Conservation (phyloP, 2,888 invertebrate species). For the Agrilus biguttatus region DNA sequence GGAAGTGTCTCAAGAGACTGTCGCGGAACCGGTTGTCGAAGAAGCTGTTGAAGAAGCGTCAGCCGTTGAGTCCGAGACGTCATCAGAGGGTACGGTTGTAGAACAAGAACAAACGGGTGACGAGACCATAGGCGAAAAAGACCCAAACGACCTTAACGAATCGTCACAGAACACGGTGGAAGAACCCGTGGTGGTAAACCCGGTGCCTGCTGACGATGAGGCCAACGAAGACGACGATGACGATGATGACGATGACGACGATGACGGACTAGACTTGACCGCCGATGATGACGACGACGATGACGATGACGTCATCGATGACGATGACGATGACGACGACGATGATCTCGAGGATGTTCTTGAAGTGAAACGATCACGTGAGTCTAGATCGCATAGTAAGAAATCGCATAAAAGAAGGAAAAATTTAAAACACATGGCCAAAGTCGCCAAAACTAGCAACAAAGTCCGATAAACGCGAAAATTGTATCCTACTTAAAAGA, state of each 20-base stretch:
- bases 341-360: slow-evolving; percentile 53
- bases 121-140: slow-evolving; percentile 21
- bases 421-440: slow-evolving; percentile 18
- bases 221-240: slow-evolving; percentile 29
- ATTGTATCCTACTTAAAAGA: background rate
- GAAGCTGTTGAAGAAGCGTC: slow-evolving; percentile 29
- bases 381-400: slow-evolving; percentile 53
- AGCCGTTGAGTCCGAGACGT: slow-evolving; percentile 16
- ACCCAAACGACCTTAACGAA: slow-evolving; percentile 19
- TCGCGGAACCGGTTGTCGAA: slow-evolving; percentile 29
- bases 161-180: slow-evolving; percentile 14
- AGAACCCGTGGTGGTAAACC: slow-evolving; percentile 10
- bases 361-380: slow-evolving; percentile 66
- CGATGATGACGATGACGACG: slow-evolving; percentile 41
- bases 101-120: slow-evolving; percentile 11
- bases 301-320: slow-evolving; percentile 51
- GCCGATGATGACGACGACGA: slow-evolving; percentile 43
- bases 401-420: slow-evolving; percentile 25
- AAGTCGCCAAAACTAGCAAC: slow-evolving; percentile 12
- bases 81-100: slow-evolving; percentile 10
- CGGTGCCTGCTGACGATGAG: slow-evolving; percentile 29
- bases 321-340: slow-evolving; percentile 50
- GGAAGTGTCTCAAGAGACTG: slow-evolving; percentile 24
- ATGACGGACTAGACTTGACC: slow-evolving; percentile 43
- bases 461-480: slow-evolving; percentile 10